Percentiles rank a stretch among this genome's conserved stretches.
phyloP scores from a whole-genome alignment of 2,113 vertebrate species.

The Cyprinus carpio region DNA sequence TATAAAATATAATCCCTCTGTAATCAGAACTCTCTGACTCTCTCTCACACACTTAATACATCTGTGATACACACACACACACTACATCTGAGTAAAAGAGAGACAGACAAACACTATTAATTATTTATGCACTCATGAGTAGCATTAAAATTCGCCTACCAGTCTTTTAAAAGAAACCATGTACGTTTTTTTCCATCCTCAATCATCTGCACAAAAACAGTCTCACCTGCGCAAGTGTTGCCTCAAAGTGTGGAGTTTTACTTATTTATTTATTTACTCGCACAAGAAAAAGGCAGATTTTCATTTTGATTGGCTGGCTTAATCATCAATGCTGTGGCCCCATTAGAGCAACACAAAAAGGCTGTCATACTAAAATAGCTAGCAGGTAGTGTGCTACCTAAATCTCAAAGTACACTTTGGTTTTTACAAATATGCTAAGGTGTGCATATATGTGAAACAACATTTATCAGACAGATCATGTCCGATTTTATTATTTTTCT shows the following conservation, averaged over 20 bases:
- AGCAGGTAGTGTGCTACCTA: not conserved
- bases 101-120: constrained; percentile 64
- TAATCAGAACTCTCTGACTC: constrained; percentile 55
- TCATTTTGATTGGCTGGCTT: not conserved
- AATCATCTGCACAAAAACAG: constrained; percentile 12
- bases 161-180: constrained; percentile 64
- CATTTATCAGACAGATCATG: not conserved
- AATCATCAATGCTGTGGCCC: not conserved
- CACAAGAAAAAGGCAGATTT: not conserved
- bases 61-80: constrained; percentile 25
- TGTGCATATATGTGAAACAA: not conserved
- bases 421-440: not conserved
- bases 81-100: constrained; percentile 52
- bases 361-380: not conserved
- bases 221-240: not conserved
- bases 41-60: constrained; percentile 23
- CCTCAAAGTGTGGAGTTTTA: not conserved
- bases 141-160: constrained; percentile 67
- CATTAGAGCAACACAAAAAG: not conserved
- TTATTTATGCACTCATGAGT: constrained; percentile 70
- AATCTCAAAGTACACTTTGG: not conserved
- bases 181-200: constrained; percentile 60
- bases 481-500: not conserved
- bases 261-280: not conserved
- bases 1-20: constrained; percentile 64